Percentiles rank a stretch among this genome's conserved stretches.
phyloP scores from a whole-genome alignment of 2,797 vertebrate genomes.

The Simalia tracyae region DNA sequence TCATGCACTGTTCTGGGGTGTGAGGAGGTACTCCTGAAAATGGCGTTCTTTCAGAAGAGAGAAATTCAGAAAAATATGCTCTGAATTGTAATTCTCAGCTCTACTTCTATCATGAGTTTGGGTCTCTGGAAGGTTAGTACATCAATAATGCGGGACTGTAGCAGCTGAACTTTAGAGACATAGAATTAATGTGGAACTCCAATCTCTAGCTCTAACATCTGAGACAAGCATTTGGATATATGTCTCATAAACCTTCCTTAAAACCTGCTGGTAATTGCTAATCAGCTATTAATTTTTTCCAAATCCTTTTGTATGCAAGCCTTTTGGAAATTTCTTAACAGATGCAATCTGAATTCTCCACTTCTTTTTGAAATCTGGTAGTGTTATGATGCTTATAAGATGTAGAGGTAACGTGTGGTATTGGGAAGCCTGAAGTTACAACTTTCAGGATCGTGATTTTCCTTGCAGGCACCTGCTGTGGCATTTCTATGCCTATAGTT shows the following conservation, averaged over 20 bases:
- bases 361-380: constrained; percentile 66
- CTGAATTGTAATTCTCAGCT: no score
- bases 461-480: constrained; percentile 71
- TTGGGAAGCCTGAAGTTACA: constrained; percentile 68
- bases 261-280: not conserved
- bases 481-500: constrained; percentile 68
- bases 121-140: no score
- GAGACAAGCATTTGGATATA: not conserved
- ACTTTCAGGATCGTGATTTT: constrained; percentile 68
- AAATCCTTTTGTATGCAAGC: not conserved
- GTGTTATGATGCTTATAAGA: constrained; percentile 72
- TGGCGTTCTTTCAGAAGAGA: no score
- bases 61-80: no score
- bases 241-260: not conserved
- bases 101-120: no score
- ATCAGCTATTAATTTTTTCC: not conserved
- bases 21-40: no score
- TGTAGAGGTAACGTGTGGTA: constrained; percentile 69
- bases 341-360: not conserved
- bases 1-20: no score
- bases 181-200: no score
- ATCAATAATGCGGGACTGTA: no score
- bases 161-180: no score
- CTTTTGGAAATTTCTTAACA: not conserved
- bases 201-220: not conserved